Conservation (phyloP, 2,797 vertebrate species). For the Tinamus major region DNA sequence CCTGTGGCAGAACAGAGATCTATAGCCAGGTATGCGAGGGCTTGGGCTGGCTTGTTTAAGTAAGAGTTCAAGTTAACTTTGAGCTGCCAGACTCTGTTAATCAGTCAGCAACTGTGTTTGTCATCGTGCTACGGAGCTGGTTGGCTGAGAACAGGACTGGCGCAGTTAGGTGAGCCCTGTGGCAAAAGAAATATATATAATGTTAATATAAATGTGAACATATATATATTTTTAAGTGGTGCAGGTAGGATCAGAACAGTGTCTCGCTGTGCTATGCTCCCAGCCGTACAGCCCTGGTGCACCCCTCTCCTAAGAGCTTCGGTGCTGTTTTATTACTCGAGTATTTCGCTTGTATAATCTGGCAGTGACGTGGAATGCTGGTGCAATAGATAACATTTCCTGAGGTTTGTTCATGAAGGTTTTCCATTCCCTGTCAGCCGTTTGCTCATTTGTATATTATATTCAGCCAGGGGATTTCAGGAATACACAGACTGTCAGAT, state of each 20-base stretch:
- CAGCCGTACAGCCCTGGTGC: background rate
- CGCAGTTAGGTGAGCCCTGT: background rate
- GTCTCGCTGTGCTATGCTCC: background rate
- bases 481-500: background rate
- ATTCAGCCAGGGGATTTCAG: background rate
- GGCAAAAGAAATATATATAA: background rate
- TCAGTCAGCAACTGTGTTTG: background rate
- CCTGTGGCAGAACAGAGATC: background rate
- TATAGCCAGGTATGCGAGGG: background rate
- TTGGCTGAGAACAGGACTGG: background rate
- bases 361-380: background rate
- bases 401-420: background rate
- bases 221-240: too few species aligned
- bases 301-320: background rate
- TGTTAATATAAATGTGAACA: too few species aligned
- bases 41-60: background rate
- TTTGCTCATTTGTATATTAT: background rate
- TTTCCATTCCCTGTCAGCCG: background rate
- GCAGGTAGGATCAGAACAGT: background rate
- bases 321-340: background rate
- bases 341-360: background rate
- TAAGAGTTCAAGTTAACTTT: background rate
- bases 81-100: background rate
- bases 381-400: conserved; percentile 1
- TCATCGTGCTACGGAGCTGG: background rate